Conservation (phyloP, 2,113 vertebrate genomes). For the Ptychochromis oligacanthus region DNA sequence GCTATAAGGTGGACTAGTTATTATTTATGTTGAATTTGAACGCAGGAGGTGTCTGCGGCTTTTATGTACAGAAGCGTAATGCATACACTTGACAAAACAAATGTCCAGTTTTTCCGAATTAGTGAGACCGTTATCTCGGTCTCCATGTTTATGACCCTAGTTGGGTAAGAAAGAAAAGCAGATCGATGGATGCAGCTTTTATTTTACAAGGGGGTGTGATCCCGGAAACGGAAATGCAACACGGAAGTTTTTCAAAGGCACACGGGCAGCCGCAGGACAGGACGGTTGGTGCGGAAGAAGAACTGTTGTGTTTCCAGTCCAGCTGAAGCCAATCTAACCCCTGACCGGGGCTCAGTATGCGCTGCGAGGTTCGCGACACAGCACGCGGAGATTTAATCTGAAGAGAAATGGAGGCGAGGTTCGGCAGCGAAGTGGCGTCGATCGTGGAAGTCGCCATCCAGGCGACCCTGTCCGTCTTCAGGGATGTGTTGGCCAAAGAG, state of each 20-base stretch:
- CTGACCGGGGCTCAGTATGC: neutral
- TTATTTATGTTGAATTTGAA: neutral
- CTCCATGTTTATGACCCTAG: no score
- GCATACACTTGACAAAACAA: neutral
- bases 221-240: constrained; percentile 47
- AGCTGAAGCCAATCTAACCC: neutral
- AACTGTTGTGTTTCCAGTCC: neutral
- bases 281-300: neutral
- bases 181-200: neutral
- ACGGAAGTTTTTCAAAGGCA: constrained; percentile 29
- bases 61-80: neutral
- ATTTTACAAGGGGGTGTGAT: neutral
- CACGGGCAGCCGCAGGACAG: constrained; percentile 15
- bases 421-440: constrained; percentile 58
- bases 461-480: constrained; percentile 56
- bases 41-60: neutral
- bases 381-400: neutral
- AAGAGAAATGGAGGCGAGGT: constrained; percentile 54
- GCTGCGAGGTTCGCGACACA: fast-evolving
- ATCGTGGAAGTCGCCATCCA: constrained; percentile 66
- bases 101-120: neutral
- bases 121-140: neutral
- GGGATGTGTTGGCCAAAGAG: constrained; percentile 47
- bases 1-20: no score
- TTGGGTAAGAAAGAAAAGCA: neutral